A percentile compares a stretch with the other conserved stretches of the same genome.
phyloP scores from a whole-genome alignment of 1,140 invertebrate species.

The Agraylea sexmaculata region DNA sequence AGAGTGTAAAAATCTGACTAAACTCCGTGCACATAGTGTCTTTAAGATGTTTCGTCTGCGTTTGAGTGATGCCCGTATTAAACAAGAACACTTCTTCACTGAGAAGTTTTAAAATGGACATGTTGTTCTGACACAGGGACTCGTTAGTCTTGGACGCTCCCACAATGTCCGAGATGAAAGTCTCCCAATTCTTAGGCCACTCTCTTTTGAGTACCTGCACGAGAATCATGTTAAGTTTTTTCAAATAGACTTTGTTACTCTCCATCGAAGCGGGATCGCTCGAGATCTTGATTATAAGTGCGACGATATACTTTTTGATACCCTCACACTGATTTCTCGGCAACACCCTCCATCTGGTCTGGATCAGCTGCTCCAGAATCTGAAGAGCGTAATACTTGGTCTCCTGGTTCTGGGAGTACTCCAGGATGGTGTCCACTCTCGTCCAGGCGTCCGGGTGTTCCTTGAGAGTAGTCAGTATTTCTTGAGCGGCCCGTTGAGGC shows the following conservation, averaged over 20 bases:
- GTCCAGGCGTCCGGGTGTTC: slow-evolving; percentile 99
- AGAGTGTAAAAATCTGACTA: slow-evolving; percentile 94
- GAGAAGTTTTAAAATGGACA: slow-evolving; percentile 93
- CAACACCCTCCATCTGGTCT: slow-evolving; percentile 97
- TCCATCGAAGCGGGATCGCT: slow-evolving; percentile 83
- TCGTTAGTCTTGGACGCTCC: slow-evolving; percentile 98
- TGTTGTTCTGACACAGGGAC: slow-evolving; percentile 98
- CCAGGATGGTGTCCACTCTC: slow-evolving; percentile 95
- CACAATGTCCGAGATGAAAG: slow-evolving; percentile 97
- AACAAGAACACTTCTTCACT: slow-evolving; percentile 99
- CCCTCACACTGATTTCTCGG: slow-evolving; percentile 98
- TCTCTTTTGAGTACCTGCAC: slow-evolving; percentile 98
- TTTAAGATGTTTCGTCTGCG: slow-evolving; percentile 97
- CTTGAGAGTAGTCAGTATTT: slow-evolving; percentile 88
- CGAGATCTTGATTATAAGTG: slow-evolving; percentile 96
- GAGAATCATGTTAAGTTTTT: slow-evolving; percentile 98
- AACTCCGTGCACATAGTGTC: slow-evolving; percentile 99
- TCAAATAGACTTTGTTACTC: slow-evolving; percentile 90
- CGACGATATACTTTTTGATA: slow-evolving; percentile 98
- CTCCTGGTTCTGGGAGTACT: slow-evolving; percentile 92
- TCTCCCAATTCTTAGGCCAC: slow-evolving; percentile 99
- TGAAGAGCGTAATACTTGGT: slow-evolving; percentile 99
- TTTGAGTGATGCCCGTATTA: slow-evolving; percentile 93
- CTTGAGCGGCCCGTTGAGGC: slow-evolving; percentile 87
- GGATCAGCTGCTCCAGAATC: slow-evolving; percentile 98